Percentiles rank a stretch among this genome's conserved stretches.
Evolutionary conservation across 2,888 invertebrate species (phyloP).

Genomic region (Pteria penguin): DNA sequence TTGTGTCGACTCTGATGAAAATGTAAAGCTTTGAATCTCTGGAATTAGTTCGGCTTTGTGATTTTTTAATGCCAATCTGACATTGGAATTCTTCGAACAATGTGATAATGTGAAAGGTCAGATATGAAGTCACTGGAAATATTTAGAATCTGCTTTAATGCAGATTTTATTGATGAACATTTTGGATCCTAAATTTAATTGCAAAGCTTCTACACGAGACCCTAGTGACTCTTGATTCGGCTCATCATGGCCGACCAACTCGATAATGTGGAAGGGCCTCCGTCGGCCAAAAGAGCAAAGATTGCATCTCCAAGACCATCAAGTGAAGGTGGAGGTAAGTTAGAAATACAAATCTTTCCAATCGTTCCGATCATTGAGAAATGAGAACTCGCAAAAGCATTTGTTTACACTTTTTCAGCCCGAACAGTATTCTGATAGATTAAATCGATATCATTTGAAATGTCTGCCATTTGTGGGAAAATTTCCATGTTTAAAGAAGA

Average conservation of each 20-base stretch:
- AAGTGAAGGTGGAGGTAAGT: conserved; percentile 72
- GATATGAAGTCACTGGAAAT: conserved; percentile 36
- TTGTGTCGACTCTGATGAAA: not conserved
- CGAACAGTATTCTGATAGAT: not conserved
- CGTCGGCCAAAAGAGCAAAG: conserved; percentile 97
- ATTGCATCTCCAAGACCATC: conserved; percentile 80
- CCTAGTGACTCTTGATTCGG: conserved; percentile 33
- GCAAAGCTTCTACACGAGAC: conserved; percentile 21
- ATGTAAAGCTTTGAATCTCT: conserved; percentile 25
- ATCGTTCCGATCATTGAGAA: too few relatives aligned
- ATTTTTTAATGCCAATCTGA: conserved; percentile 32
- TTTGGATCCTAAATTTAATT: conserved; percentile 41
- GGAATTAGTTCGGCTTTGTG: conserved; percentile 45
- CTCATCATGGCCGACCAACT: conserved; percentile 89
- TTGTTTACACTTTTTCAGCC: not conserved
- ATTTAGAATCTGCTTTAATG: conserved; percentile 23
- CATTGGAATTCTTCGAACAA: conserved; percentile 36
- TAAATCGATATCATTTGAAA: not conserved
- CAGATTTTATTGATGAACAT: conserved; percentile 29
- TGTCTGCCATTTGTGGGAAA: too few relatives aligned
- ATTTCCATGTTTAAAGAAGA: too few relatives aligned
- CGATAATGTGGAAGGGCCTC: conserved; percentile 90
- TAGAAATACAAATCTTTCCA: not conserved
- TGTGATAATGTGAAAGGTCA: conserved; percentile 19
- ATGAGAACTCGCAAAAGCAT: not conserved